Evolutionary conservation across 1,140 invertebrate genomes (phyloP).

Genomic region (Drosophila lacertosa): DNA sequence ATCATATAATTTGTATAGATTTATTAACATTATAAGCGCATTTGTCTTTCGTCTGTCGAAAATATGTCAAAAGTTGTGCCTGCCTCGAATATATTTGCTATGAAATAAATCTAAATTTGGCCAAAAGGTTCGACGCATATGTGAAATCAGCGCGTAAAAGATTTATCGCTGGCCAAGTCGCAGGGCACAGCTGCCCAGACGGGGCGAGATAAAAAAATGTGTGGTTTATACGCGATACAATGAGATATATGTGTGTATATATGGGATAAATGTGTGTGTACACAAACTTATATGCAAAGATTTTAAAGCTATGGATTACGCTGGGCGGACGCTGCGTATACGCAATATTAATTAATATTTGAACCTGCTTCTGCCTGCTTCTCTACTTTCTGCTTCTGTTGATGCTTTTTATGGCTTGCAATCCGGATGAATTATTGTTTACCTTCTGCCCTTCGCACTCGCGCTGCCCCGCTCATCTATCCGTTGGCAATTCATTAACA

Average conservation of each 20-base stretch:
- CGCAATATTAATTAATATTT: slow-evolving; percentile 71
- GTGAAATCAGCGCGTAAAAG: slow-evolving; percentile 67
- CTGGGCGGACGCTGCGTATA: slow-evolving; percentile 55
- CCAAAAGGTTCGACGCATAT: slow-evolving; percentile 63
- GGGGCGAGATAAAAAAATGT: slow-evolving; percentile 18
- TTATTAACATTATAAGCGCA: slow-evolving; percentile 67
- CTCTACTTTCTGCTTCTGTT: slow-evolving; percentile 1
- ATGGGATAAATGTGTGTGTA: slow-evolving; percentile 1
- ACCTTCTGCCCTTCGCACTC: slow-evolving; percentile 39
- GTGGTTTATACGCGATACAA: slow-evolving; percentile 13
- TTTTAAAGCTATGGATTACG: slow-evolving; percentile 37
- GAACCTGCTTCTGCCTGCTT: slow-evolving; percentile 19
- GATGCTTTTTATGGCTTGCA: slow-evolving; percentile 28
- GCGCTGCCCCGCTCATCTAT: neutral
- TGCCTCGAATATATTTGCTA: slow-evolving; percentile 46
- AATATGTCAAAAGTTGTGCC: slow-evolving; percentile 65
- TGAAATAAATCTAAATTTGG: slow-evolving; percentile 74
- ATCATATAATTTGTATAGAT: slow-evolving; percentile 39
- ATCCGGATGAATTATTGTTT: slow-evolving; percentile 41
- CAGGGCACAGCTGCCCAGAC: slow-evolving; percentile 57
- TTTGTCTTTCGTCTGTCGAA: slow-evolving; percentile 62
- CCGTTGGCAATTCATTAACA: slow-evolving; percentile 73
- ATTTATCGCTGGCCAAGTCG: slow-evolving; percentile 62
- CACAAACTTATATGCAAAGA: slow-evolving; percentile 19
- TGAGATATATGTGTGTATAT: slow-evolving; percentile 6